Conservation (phyloP, 2,797 vertebrate species). For the Hybognathus amarus region DNA sequence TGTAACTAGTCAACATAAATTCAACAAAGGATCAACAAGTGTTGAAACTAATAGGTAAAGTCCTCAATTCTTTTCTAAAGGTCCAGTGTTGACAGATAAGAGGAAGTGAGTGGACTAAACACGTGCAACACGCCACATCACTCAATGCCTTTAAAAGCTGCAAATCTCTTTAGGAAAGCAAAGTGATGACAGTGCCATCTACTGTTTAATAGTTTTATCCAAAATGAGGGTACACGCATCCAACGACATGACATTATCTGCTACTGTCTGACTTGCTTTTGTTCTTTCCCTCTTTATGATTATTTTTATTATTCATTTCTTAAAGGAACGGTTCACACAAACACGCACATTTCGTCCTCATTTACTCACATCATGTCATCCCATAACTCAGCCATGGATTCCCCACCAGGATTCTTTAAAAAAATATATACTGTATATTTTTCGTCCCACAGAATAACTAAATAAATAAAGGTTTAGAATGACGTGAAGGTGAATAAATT, state of each 20-base stretch:
- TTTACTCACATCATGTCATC: background rate
- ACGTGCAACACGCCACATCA: background rate
- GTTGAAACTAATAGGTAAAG: background rate
- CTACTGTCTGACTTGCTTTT: background rate
- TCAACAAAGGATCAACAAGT: background rate
- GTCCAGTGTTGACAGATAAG: background rate
- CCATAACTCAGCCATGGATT: no score
- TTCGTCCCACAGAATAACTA: background rate
- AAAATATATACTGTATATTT: background rate
- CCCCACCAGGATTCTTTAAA: background rate
- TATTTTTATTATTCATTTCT: background rate
- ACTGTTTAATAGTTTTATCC: background rate
- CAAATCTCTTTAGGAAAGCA: background rate
- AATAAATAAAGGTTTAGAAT: background rate
- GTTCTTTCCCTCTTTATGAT: background rate
- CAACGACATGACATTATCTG: background rate
- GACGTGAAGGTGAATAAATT: background rate
- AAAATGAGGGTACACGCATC: background rate
- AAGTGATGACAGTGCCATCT: constrained; percentile 10
- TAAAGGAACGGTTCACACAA: background rate
- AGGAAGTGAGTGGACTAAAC: background rate
- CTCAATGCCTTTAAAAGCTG: background rate
- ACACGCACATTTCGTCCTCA: background rate
- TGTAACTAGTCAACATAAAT: background rate
- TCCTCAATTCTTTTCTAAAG: background rate